Percentiles rank a stretch among this genome's conserved stretches.
Evolutionary conservation across 1,140 invertebrate genomes (phyloP).

Genomic region (Cyphomyrmex costatus): DNA sequence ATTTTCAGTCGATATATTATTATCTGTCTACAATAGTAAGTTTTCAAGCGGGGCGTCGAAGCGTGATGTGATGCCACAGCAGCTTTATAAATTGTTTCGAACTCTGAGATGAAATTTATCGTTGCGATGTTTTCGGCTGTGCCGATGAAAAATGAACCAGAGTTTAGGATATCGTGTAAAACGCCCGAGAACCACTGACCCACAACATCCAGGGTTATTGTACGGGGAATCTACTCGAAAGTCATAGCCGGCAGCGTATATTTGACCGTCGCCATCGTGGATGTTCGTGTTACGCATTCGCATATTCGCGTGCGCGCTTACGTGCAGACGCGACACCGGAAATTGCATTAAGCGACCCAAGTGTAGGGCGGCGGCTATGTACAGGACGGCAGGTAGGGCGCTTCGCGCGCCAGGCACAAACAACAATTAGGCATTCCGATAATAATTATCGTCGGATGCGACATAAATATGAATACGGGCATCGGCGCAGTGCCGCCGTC

Average conservation of each 20-base stretch:
- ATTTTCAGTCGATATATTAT: conserved; percentile 13
- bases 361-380: conserved; percentile 1
- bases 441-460: conserved; percentile 78
- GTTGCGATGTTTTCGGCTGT: conserved; percentile 46
- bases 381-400: conserved; percentile 9
- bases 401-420: conserved; percentile 62
- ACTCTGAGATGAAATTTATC: conserved; percentile 60
- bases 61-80: conserved; percentile 7
- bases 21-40: conserved; percentile 18
- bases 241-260: conserved; percentile 10
- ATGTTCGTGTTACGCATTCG: conserved; percentile 27
- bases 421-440: conserved; percentile 79
- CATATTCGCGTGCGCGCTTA: conserved; percentile 44
- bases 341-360: conserved; percentile 73
- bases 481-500: conserved; percentile 61
- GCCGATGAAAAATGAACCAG: conserved; percentile 50
- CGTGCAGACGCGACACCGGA: conserved; percentile 66
- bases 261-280: neutral
- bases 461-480: conserved; percentile 79
- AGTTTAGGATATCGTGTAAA: conserved; percentile 51
- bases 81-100: conserved; percentile 61
- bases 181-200: conserved; percentile 41
- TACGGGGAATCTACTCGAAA: conserved; percentile 38
- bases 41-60: conserved; percentile 45
- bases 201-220: conserved; percentile 17